Conservation (phyloP, 2,888 invertebrate genomes). For the Tholera decimalis region DNA sequence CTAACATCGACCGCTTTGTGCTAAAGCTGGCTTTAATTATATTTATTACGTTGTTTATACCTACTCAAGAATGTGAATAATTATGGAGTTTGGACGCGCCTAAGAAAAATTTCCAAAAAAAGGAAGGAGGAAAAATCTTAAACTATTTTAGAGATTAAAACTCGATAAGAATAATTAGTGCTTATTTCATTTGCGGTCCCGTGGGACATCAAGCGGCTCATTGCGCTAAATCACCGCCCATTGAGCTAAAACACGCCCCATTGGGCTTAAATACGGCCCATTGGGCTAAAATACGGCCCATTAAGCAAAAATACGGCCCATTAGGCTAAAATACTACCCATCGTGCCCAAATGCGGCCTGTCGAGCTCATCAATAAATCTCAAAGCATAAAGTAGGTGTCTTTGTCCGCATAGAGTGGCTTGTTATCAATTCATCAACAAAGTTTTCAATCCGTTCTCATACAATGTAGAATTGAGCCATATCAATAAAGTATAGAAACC, state of each 20-base stretch:
- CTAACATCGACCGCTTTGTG: conserved; percentile 47
- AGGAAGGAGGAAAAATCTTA: not conserved
- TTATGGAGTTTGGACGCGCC: conserved; percentile 33
- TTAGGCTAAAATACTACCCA: not conserved
- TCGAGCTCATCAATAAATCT: conserved; percentile 20
- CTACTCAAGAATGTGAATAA: conserved; percentile 16
- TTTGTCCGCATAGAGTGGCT: conserved; percentile 2
- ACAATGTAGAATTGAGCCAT: conserved; percentile 24
- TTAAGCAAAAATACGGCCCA: not conserved
- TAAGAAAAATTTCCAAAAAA: conserved; percentile 30
- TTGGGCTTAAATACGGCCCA: not conserved
- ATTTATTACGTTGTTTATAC: conserved; percentile 44
- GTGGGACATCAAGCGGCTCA: not conserved
- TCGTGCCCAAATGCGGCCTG: not conserved
- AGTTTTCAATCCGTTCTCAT: conserved; percentile 1
- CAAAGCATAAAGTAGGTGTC: conserved; percentile 2
- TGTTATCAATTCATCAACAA: not conserved
- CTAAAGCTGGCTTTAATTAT: conserved; percentile 60
- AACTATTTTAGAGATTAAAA: conserved; percentile 1
- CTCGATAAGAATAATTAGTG: conserved; percentile 18
- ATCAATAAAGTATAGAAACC: conserved; percentile 21
- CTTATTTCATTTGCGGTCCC: not conserved
- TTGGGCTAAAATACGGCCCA: not conserved
- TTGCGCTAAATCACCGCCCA: conserved; percentile 2
- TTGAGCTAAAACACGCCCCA: not conserved